phyloP scores from a whole-genome alignment of 2,113 vertebrate genomes.

The Hippocampus barbouri region DNA sequence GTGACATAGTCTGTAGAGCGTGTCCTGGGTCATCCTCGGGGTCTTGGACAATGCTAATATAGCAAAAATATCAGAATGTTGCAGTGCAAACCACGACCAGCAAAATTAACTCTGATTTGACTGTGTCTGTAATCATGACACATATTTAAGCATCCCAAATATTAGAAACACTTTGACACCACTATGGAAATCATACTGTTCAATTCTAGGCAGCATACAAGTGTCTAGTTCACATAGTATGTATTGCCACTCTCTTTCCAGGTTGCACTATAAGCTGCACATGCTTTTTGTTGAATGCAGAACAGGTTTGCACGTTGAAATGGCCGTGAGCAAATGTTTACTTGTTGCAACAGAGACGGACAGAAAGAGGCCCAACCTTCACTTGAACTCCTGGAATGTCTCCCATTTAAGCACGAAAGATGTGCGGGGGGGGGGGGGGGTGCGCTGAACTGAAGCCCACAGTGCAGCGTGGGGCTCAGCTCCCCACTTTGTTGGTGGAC shows the following conservation, averaged over 20 bases:
- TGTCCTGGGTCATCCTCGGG: too few species aligned
- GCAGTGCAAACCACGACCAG: background rate
- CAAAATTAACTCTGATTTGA: background rate
- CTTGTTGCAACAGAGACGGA: conserved; percentile 68
- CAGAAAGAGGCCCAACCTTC: conserved; percentile 31
- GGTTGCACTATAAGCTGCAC: conserved; percentile 1
- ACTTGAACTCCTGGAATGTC: conserved; percentile 55
- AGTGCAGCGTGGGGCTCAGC: background rate
- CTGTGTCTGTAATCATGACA: too few species aligned
- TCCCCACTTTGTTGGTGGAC: background rate
- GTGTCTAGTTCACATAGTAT: too few species aligned
- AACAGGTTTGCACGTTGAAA: conserved; percentile 62
- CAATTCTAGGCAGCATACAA: too few species aligned
- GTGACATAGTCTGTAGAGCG: too few species aligned
- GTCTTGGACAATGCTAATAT: background rate
- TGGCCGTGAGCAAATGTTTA: conserved; percentile 60
- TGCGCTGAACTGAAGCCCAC: background rate
- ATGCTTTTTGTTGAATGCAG: conserved; percentile 3
- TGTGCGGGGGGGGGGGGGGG: background rate
- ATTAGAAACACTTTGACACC: too few species aligned
- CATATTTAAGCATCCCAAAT: too few species aligned
- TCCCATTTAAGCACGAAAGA: background rate
- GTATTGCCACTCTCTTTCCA: too few species aligned
- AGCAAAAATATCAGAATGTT: background rate
- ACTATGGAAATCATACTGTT: too few species aligned